Conservation (phyloP, 2,113 vertebrate species). For the Xiphophorus maculatus region DNA sequence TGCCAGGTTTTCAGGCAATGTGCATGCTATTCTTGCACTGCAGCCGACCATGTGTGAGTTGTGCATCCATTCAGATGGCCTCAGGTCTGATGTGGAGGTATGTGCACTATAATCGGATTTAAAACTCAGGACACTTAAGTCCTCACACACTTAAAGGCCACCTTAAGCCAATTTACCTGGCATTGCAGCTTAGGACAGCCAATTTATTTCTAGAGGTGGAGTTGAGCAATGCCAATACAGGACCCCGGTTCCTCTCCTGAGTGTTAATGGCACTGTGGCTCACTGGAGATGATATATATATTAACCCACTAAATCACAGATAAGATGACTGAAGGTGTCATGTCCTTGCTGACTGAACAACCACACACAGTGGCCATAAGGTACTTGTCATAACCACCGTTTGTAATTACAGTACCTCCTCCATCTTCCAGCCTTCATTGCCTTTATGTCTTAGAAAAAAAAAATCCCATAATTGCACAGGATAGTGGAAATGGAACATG, state of each 20-base stretch:
- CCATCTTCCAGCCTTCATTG: slow-evolving; percentile 33
- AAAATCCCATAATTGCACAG: slow-evolving; percentile 5
- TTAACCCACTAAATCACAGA: slow-evolving; percentile 51
- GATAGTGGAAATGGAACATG: slow-evolving; percentile 30
- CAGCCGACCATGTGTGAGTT: slow-evolving; percentile 33
- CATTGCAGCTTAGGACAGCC: slow-evolving; percentile 71
- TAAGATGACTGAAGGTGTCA: slow-evolving; percentile 21
- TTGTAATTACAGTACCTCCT: slow-evolving; percentile 36
- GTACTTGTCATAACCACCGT: slow-evolving; percentile 28
- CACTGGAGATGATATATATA: slow-evolving; percentile 58
- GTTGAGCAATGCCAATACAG: slow-evolving; percentile 67
- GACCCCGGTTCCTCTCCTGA: slow-evolving; percentile 44
- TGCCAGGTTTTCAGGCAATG: slow-evolving; percentile 48
- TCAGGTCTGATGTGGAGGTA: slow-evolving; percentile 70
- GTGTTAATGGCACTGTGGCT: slow-evolving; percentile 66
- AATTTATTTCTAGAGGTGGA: slow-evolving; percentile 76
- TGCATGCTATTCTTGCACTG: slow-evolving; percentile 34
- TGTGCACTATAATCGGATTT: slow-evolving; percentile 79
- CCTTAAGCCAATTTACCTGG: slow-evolving; percentile 82
- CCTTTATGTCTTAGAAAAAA: slow-evolving; percentile 18
- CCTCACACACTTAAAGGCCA: slow-evolving; percentile 77
- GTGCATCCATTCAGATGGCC: slow-evolving; percentile 61
- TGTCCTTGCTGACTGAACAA: slow-evolving; percentile 53
- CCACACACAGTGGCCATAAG: slow-evolving; percentile 25
- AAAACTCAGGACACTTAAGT: slow-evolving; percentile 74